Conservation (phyloP, 2,888 invertebrate genomes). For the Venusia cambrica region DNA sequence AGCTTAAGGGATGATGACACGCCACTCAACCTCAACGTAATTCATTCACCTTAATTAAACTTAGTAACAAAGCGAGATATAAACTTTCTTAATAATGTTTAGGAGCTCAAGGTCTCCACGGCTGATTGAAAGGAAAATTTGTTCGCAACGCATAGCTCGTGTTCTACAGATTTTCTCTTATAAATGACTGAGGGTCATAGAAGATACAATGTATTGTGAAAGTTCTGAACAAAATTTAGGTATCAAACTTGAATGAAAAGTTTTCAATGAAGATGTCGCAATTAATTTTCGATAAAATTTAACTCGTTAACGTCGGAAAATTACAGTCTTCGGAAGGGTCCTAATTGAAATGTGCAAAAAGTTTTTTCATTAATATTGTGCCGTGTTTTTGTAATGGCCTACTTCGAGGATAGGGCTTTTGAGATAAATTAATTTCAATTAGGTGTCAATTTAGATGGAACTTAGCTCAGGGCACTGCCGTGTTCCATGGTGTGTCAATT, state of each 20-base stretch:
- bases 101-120: constrained; percentile 38
- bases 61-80: constrained; percentile 36
- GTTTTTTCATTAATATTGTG: constrained; percentile 69
- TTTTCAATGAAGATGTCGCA: constrained; percentile 78
- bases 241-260: constrained; percentile 65
- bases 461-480: neutral
- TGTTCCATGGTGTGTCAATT: neutral
- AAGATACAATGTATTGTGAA: constrained; percentile 61
- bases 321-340: constrained; percentile 65
- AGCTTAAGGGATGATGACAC: constrained; percentile 9
- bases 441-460: constrained; percentile 14
- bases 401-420: constrained; percentile 21
- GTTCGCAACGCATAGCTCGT: too few species aligned
- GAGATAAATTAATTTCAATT: constrained; percentile 18
- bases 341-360: constrained; percentile 72
- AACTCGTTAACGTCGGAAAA: constrained; percentile 76
- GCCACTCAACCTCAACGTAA: constrained; percentile 17
- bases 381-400: constrained; percentile 37
- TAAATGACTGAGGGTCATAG: constrained; percentile 33
- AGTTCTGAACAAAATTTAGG: constrained; percentile 63
- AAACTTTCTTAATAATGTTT: constrained; percentile 52
- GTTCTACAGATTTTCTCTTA: neutral
- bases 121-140: constrained; percentile 52
- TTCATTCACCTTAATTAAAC: constrained; percentile 37
- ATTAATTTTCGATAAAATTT: constrained; percentile 80